Percentiles rank a stretch among this genome's conserved stretches.
Evolutionary conservation across 2,797 vertebrate genomes (phyloP).

Genomic region (Carapus acus): DNA sequence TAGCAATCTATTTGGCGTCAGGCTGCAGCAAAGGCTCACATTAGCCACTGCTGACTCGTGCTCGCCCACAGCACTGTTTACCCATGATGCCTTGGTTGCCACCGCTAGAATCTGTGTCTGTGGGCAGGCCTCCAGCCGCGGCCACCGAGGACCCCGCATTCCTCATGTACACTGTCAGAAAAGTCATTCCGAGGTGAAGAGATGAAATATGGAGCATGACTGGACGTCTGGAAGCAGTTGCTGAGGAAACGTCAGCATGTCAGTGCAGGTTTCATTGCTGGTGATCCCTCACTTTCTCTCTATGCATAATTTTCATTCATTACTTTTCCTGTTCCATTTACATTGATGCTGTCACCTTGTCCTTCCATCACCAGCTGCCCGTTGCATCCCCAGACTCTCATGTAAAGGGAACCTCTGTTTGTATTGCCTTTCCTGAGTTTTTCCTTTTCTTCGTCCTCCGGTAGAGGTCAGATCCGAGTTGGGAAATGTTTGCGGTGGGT

Average conservation of each 20-base stretch:
- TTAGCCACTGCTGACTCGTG: conserved; percentile 67
- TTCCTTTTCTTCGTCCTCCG: too few species aligned
- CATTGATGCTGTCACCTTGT: too few species aligned
- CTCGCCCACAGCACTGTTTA: conserved; percentile 65
- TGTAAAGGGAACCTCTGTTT: too few species aligned
- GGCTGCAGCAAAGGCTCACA: conserved; percentile 67
- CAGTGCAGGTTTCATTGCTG: conserved; percentile 33
- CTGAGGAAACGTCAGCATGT: conserved; percentile 36
- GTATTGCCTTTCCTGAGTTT: too few species aligned
- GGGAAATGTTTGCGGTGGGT: too few species aligned
- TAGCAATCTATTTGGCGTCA: conserved; percentile 73
- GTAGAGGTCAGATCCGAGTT: too few species aligned
- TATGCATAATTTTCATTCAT: too few species aligned
- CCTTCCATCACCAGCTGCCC: too few species aligned
- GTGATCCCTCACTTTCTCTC: conserved; percentile 25
- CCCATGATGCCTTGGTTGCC: conserved; percentile 62
- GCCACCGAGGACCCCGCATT: conserved; percentile 62
- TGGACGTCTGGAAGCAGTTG: conserved; percentile 57
- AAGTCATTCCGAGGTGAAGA: conserved; percentile 50
- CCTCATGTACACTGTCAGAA: conserved; percentile 58
- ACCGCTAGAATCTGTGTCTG: conserved; percentile 67
- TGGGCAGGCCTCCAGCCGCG: conserved; percentile 51
- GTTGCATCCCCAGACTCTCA: too few species aligned
- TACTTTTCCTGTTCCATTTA: too few species aligned
- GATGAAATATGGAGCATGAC: conserved; percentile 55